These are phyloP conservation scores for Anoplophora glabripennis DNA, from an alignment of 1,140 invertebrate species.

Conservation along the genomic window DNA sequence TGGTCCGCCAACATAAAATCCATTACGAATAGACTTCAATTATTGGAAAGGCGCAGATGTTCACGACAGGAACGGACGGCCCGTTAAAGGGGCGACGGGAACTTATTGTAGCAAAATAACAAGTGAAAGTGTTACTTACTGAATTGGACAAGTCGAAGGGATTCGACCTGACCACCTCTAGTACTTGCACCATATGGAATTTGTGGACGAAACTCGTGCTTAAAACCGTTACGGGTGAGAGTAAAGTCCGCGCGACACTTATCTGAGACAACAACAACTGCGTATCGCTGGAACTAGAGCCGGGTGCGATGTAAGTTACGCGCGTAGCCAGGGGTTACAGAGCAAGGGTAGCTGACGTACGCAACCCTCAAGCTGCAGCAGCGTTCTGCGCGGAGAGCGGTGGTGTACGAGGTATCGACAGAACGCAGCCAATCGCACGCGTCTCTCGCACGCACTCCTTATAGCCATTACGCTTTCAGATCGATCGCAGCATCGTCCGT, in stretches of 20 bases:
- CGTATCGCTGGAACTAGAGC: slow-evolving; percentile 1
- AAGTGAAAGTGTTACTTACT: slow-evolving; percentile 34
- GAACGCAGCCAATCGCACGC: slow-evolving; percentile 39
- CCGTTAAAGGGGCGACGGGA: no score
- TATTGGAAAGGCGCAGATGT: no score
- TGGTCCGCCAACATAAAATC: no score
- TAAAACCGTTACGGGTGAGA: neutral
- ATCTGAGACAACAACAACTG: slow-evolving; percentile 5
- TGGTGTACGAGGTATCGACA: slow-evolving; percentile 31
- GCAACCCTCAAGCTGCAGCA: slow-evolving; percentile 28
- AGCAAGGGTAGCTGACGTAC: slow-evolving; percentile 25
- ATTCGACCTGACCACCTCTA: slow-evolving; percentile 47
- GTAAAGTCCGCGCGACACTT: slow-evolving; percentile 1
- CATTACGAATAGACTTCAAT: no score
- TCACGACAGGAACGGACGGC: no score
- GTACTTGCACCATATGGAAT: slow-evolving; percentile 49
- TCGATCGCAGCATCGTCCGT: slow-evolving; percentile 26
- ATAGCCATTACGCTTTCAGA: slow-evolving; percentile 38
- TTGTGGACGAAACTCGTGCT: slow-evolving; percentile 7
- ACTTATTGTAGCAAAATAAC: no score
- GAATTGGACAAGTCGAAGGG: slow-evolving; percentile 44
- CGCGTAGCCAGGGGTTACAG: slow-evolving; percentile 20
- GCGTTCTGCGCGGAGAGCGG: slow-evolving; percentile 30
- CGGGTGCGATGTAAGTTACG: neutral
- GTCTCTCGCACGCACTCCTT: slow-evolving; percentile 39